A percentile compares a stretch with the other conserved stretches of the same genome.
phyloP scores from a whole-genome alignment of 2,888 invertebrate genomes.

The Andrena praecox region DNA sequence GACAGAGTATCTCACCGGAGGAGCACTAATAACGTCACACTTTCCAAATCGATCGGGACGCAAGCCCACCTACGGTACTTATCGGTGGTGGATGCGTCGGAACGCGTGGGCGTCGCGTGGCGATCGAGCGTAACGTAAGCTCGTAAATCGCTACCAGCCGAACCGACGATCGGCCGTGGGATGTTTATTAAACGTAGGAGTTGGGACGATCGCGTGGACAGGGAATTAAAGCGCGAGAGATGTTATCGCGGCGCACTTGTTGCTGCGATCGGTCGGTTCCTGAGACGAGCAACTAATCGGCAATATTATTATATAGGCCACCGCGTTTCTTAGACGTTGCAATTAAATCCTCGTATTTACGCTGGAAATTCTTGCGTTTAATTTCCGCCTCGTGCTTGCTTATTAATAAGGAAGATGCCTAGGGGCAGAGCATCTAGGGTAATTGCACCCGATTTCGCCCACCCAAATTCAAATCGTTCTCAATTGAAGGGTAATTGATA shows the following conservation, averaged over 20 bases:
- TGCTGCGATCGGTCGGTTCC: background rate
- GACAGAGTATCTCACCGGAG: background rate
- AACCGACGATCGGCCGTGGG: conserved; percentile 38
- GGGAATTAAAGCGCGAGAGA: conserved; percentile 34
- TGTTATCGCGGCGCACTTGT: conserved; percentile 27
- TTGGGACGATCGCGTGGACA: conserved; percentile 19
- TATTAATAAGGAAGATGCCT: background rate
- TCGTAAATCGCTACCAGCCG: conserved; percentile 38
- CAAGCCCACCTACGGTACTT: conserved; percentile 18
- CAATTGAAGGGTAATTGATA: too few species aligned
- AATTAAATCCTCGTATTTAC: background rate
- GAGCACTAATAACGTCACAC: conserved; percentile 1
- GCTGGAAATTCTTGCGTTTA: background rate
- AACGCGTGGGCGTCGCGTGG: conserved; percentile 42
- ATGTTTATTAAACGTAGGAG: conserved; percentile 41
- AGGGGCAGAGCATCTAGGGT: background rate
- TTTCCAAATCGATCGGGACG: conserved; percentile 39
- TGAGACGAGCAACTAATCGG: conserved; percentile 4
- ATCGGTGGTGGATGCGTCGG: conserved; percentile 32
- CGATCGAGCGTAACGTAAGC: conserved; percentile 32
- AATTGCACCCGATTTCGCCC: too few species aligned
- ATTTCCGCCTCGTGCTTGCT: conserved; percentile 7
- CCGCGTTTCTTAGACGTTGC: background rate
- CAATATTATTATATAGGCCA: conserved; percentile 1
- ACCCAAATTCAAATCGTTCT: too few species aligned